Evolutionary conservation across 2,113 vertebrate species (phyloP), one percentile per base, ranked within the genome.

Genomic region (Sander lucioperca): DNA sequence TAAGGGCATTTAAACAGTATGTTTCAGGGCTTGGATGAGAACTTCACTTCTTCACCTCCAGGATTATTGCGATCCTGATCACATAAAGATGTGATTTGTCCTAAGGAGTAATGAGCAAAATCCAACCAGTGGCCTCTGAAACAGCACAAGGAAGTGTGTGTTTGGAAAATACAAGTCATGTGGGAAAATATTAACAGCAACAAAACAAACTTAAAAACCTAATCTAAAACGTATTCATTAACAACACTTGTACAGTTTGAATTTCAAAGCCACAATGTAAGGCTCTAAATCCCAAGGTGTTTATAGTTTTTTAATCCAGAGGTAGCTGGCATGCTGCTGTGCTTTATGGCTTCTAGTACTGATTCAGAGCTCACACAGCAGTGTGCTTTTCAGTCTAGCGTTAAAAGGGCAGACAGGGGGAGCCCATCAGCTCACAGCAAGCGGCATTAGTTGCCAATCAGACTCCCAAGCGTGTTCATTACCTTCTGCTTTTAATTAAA

Each of bases 401-500:
- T 71, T 79, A 74, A 85, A 84, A 82, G 80, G 89, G 83, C 80
- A 76, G 74, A 74, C 57, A 19, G 15, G 53, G 62, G 70, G 61
- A 71, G 47, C 57, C 77, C 88, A 87, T 89, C 85, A 82, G 23
- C 84, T 86, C 90, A 65, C 92, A 91, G 88, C 82, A 15, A 79
- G 91, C 62, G 65, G 80, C 91, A 89, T 88, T 89, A 90, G 86
- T 87, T 82, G 48, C 90, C 91, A 92, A 94, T 92, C 89, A 91
- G 78, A 78, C 83, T 90, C 88, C 91, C 84, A 50, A 76, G 83
- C 23, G 77, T 84, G 72, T 92, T 93, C 88, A 93, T 94, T 92
- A 91, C 87, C 82, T 82, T 82, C 78, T 84, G 85, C 82, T 94
- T 93, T 94, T 93, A 93, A 94, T 94, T 91, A 93, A 93, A 93